phyloP scores from a whole-genome alignment of 1,140 invertebrate species.

The Brachionus rotundiformis region DNA sequence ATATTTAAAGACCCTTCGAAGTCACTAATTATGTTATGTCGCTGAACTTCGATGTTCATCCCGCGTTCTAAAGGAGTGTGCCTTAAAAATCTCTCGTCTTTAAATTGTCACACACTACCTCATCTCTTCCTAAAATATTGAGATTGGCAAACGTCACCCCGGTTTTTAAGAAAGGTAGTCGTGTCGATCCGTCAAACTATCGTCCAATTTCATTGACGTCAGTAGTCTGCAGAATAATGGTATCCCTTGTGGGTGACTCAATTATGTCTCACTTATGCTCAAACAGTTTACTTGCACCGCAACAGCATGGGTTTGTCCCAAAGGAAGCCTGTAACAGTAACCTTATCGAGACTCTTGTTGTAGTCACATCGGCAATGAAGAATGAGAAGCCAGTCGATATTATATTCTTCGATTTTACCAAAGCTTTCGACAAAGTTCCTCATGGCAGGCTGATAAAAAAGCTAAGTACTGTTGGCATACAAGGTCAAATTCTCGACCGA shows the following conservation, averaged over 20 bases:
- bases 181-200: neutral
- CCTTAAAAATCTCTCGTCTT: too few relatives aligned
- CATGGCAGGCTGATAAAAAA: neutral
- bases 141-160: neutral
- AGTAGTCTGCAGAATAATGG: neutral
- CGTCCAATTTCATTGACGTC: neutral
- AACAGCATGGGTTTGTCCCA: neutral
- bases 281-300: neutral
- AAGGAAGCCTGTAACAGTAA: too few relatives aligned
- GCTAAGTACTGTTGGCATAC: neutral
- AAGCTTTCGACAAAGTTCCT: constrained; percentile 27
- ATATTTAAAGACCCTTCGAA: neutral
- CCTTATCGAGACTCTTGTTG: too few relatives aligned
- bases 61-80: too few relatives aligned
- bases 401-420: neutral
- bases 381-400: neutral
- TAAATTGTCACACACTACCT: too few relatives aligned
- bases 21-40: neutral
- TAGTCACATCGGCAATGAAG: too few relatives aligned
- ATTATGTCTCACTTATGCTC: neutral
- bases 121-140: neutral
- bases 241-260: neutral
- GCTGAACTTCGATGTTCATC: neutral
- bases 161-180: constrained; percentile 9
- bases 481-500: neutral